Evolutionary conservation across 2,888 invertebrate species (phyloP), one percentile per base, ranked within the genome.

Genomic region (Amphipoea oculea): DNA sequence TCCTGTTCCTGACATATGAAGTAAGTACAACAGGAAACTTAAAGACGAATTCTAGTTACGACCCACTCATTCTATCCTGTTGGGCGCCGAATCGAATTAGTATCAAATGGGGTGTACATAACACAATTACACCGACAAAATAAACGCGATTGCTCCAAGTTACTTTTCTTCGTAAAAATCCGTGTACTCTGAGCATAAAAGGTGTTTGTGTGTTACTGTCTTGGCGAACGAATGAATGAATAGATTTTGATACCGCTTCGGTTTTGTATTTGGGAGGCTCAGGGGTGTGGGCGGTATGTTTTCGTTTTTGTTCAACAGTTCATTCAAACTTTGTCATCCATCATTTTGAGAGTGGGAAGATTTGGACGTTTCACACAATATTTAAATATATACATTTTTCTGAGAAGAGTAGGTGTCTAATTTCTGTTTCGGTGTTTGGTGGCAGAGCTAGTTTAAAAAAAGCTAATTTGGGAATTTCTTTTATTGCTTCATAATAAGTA

Each of bases 81-180:
- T 78, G 75, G 88, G 84, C 85, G 86, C 84, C 80, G 85, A 78
- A 91, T 87, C 86, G 87, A 90, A 91, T 93, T 91, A 91, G 86
- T 83, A 88, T 89, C 89, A 90, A 92, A 92, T 92, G 88, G 91
- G 83, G 87, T 89, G 92, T 78, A 78, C 69, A 68, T 89, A 86
- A 88, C 63, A 78, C 84, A 88, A 89, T 88, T 89, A 88, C 88
- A 86, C 81, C 60, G 42, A 65, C 66, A 54, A 81, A 88, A 84
- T 87, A 82, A 86, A 87, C 74, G 75, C 74, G 72, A 79, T 84
- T 79, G 78, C 69, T 84, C 73, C 57, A 68, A 76, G 70, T 76
- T 79, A 73, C 72, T 71, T 78, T 74, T 78, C 70, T 83, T 78
- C n/a, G 68, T 6, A 40, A 68, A 87, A 78, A 72, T 60, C 75